These are phyloP conservation scores for Latheticus oryzae DNA, from an alignment of 2,888 invertebrate genomes.

Conservation along the genomic window DNA sequence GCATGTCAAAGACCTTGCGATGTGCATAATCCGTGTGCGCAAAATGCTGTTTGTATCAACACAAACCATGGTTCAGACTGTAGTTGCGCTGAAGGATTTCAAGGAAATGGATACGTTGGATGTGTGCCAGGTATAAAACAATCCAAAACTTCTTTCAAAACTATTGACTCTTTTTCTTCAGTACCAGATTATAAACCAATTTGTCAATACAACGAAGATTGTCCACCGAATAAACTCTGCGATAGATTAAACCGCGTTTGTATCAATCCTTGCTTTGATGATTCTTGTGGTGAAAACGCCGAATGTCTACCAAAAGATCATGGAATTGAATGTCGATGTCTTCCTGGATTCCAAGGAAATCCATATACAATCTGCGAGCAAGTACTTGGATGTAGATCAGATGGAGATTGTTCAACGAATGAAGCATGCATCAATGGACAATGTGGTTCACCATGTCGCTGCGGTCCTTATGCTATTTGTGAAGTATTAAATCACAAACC, in stretches of 20 bases:
- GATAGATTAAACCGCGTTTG: constrained; percentile 87
- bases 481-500: constrained; percentile 83
- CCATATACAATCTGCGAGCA: constrained; percentile 78
- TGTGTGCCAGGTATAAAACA: constrained; percentile 79
- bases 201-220: constrained; percentile 92
- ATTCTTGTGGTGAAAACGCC: constrained; percentile 85
- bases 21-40: constrained; percentile 85
- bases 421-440: constrained; percentile 83
- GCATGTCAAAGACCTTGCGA: constrained; percentile 90
- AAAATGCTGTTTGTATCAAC: constrained; percentile 87
- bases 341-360: constrained; percentile 80
- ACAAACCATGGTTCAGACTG: constrained; percentile 89
- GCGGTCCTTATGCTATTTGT: constrained; percentile 84
- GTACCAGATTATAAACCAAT: constrained; percentile 68
- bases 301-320: constrained; percentile 82
- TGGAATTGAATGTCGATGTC: constrained; percentile 81
- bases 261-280: constrained; percentile 82
- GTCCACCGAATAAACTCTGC: constrained; percentile 86
- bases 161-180: too few relatives aligned
- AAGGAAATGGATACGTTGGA: constrained; percentile 87
- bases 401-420: constrained; percentile 77
- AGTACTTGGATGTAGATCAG: constrained; percentile 78
- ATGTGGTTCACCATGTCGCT: constrained; percentile 82
- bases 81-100: constrained; percentile 85
- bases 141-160: too few relatives aligned